These are phyloP conservation scores for Ecliptopera silaceata DNA, from an alignment of 2,888 invertebrate genomes.

Conservation along the genomic window DNA sequence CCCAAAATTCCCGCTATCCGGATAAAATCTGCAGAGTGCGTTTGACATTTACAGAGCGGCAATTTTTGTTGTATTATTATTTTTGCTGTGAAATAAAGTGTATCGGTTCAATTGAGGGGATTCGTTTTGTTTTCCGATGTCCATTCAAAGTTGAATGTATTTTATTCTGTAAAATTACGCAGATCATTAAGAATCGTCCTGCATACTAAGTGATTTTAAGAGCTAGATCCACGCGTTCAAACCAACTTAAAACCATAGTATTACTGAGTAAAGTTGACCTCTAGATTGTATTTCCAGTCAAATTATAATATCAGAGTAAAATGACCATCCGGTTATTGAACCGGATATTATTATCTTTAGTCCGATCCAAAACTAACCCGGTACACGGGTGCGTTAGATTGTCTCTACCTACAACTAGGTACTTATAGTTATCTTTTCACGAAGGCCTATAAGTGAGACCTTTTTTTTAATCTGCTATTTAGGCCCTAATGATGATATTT, in stretches of 20 bases:
- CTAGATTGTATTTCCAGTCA: background rate
- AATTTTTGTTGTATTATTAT: constrained; percentile 14
- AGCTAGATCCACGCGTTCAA: no score
- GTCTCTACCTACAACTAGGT: background rate
- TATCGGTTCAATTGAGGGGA: background rate
- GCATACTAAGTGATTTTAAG: no score
- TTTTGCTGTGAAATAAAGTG: constrained; percentile 3
- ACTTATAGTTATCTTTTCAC: background rate
- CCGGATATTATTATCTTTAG: constrained; percentile 1
- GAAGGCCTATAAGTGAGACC: no score
- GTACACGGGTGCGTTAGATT: background rate
- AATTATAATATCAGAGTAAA: background rate
- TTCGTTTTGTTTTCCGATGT: background rate
- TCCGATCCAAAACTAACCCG: constrained; percentile 2
- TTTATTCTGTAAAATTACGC: no score
- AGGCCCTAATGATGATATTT: no score
- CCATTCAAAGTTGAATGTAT: no score
- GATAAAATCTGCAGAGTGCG: constrained; percentile 35
- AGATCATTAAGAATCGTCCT: no score
- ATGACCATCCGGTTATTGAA: constrained; percentile 6
- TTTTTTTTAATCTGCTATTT: no score
- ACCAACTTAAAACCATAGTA: no score
- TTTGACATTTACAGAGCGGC: constrained; percentile 34
- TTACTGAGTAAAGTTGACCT: no score
- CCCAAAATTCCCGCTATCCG: constrained; percentile 27